These are phyloP conservation scores for Bergia puertoricense DNA, from an alignment of 92 coral and sea anemone species.

Conservation along the genomic window DNA sequence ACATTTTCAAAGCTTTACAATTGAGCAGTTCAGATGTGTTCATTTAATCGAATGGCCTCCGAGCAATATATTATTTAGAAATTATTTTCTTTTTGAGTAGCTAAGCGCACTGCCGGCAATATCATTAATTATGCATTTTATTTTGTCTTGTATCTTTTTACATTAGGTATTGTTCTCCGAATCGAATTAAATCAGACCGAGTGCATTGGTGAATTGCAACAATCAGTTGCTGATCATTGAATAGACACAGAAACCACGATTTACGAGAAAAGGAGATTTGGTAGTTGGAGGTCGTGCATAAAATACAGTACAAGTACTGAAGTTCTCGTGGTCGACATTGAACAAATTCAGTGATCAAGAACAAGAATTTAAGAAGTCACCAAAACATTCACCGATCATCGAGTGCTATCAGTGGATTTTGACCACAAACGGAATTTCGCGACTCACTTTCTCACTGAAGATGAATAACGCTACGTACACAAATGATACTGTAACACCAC, in stretches of 20 bases:
- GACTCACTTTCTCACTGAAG: neutral
- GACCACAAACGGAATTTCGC: neutral
- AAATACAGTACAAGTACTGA: neutral
- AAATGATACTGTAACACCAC: neutral
- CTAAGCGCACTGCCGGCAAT: neutral
- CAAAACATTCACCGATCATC: too few species aligned
- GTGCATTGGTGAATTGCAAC: neutral
- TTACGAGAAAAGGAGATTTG: neutral
- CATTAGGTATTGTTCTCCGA: conserved; percentile 13
- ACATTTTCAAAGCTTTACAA: neutral
- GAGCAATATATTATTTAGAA: neutral
- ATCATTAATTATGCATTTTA: neutral
- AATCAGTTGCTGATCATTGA: neutral
- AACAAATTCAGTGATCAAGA: neutral
- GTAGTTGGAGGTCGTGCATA: neutral
- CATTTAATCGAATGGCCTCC: neutral
- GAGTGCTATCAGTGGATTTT: too few species aligned
- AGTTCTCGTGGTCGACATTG: neutral
- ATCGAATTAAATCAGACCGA: neutral
- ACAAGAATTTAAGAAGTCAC: neutral
- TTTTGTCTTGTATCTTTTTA: neutral
- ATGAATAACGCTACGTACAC: neutral
- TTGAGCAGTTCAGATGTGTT: neutral
- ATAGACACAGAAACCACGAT: neutral
- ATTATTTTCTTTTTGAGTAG: too few species aligned